Base-by-base conservation (phyloP, 2,113 vertebrate genomes). In the Lutjanus erythropterus region DNA sequence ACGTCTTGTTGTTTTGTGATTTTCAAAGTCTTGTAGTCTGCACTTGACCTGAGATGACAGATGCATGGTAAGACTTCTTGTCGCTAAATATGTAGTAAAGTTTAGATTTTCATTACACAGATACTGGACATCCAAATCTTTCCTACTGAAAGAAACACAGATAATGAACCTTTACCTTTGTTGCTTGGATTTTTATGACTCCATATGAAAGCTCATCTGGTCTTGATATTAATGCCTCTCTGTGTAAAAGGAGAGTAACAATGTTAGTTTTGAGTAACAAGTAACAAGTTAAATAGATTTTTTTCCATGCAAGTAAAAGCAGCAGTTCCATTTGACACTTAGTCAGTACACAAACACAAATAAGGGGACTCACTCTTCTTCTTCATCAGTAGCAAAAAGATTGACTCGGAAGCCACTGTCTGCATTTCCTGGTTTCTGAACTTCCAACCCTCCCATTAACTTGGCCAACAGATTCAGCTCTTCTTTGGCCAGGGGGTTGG, bases 401-500 rank as follows among this genome's bases (percentile, higher is more conserved):
- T 97, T 99, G 73, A 99, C 90, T 41, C 96, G 95, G 88, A 99
- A 99, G 76, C 96, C 94, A 0, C 91, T 92, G 81, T 98, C 97
- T 0, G 88, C 55, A 69, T 93, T 95, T 10, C 90, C 62, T 3
- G 95, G 58, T 85, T 95, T 97, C 87, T 96, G 95, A 68, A 95
- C 72, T 41, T 98, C 97, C 89, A 98, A 86, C 14, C 96, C 95
- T 84, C 98, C 98, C 95, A 99, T 96, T 60, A 99, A 94, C 85
- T 94, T 94, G 82, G 98, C 97, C 90, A 99, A 89, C 35, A 99
- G 93, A 83, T 99, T 98, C 80, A 99, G 94, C 70, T 99, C 98
- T 93, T 99, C 97, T 93, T 99, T 99, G 69, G 97, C 98, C 39
- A 99, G 93, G 35, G 97, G 97, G 86, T 97, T 99, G n/a, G 97